A percentile compares a stretch with the other conserved stretches of the same genome.
These are phyloP conservation scores for Uropetala carovei DNA, from an alignment of 2,888 invertebrate genomes.

Conservation along the genomic window DNA sequence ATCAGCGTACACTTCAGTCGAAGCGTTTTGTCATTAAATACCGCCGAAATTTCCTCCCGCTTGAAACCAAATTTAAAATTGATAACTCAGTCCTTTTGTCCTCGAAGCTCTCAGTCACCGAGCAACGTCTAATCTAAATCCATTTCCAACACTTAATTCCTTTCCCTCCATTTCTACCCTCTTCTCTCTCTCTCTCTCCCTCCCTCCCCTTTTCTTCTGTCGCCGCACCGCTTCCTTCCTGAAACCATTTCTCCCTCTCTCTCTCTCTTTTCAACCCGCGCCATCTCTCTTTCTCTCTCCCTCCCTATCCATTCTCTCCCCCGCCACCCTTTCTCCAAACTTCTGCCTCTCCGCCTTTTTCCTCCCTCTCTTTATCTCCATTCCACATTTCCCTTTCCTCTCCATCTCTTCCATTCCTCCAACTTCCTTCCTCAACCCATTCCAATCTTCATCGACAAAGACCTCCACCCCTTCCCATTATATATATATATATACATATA, in stretches of 20 bases:
- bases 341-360: not conserved
- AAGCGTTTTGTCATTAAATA: not conserved
- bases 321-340: not conserved
- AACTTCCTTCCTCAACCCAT: not conserved
- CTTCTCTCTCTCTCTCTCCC: not conserved
- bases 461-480: too few relatives aligned
- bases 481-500: too few relatives aligned
- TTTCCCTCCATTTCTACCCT: not conserved
- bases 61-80: not conserved
- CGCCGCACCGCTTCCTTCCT: not conserved
- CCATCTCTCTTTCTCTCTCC: too few relatives aligned
- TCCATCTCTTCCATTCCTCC: not conserved
- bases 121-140: constrained; percentile 19
- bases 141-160: constrained; percentile 13
- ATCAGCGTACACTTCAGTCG: not conserved
- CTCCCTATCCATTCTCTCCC: not conserved
- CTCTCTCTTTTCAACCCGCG: not conserved
- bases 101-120: not conserved
- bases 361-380: not conserved
- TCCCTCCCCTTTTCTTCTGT: not conserved
- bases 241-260: not conserved
- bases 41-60: not conserved
- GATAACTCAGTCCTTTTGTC: not conserved
- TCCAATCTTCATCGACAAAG: too few relatives aligned
- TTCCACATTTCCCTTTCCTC: not conserved